Conservation (phyloP, 2,888 invertebrate species). For the Oligia fasciuncula region DNA sequence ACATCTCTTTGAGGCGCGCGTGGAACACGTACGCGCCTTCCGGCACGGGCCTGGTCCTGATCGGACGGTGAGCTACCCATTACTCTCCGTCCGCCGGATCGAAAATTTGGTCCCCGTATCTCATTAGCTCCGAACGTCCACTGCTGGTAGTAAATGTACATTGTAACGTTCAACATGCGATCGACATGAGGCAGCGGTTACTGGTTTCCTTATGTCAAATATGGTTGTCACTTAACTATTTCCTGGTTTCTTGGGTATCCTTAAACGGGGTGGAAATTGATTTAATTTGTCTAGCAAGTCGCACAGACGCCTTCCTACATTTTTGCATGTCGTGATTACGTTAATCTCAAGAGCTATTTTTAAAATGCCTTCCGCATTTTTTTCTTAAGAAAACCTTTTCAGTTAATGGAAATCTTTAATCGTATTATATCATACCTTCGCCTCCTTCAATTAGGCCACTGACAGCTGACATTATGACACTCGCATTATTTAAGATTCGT, state of each 20-base stretch:
- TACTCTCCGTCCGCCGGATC: too few relatives aligned
- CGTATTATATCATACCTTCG: conserved; percentile 5
- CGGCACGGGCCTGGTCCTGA: too few relatives aligned
- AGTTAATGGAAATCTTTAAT: conserved; percentile 31
- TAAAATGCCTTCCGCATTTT: background rate
- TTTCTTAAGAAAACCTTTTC: conserved; percentile 22
- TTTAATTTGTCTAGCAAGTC: background rate
- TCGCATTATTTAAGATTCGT: conserved; percentile 17
- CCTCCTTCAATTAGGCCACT: conserved; percentile 9
- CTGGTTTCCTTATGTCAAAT: background rate
- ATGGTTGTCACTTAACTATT: background rate
- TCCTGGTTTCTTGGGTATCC: background rate
- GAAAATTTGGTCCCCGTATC: too few relatives aligned
- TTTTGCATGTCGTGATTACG: background rate
- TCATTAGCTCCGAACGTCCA: background rate
- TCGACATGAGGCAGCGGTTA: background rate
- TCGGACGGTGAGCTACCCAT: too few relatives aligned
- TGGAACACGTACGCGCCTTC: too few relatives aligned
- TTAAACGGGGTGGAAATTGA: background rate
- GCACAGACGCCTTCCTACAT: background rate
- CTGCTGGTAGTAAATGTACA: background rate
- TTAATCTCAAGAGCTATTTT: conserved; percentile 13
- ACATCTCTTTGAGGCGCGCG: too few relatives aligned
- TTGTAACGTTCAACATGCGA: background rate
- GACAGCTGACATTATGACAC: conserved; percentile 16